Base-by-base conservation (phyloP, 2,797 vertebrate species). In the Melanotaenia nigrans region DNA sequence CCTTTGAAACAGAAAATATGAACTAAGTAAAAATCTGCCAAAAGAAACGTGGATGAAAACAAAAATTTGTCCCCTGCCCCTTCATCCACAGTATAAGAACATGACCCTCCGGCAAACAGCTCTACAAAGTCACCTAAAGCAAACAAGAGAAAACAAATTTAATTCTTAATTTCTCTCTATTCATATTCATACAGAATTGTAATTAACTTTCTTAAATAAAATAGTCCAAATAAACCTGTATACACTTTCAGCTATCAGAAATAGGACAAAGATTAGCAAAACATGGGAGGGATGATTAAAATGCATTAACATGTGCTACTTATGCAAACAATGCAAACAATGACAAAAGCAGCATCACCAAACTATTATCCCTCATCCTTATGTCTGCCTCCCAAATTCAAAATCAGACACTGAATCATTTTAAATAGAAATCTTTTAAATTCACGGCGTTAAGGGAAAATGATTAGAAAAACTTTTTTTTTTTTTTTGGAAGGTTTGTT, bases 171-270 rank as follows among this genome's bases (percentile, higher is more conserved):
- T 86, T 79, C 79, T 45, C 65, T 88, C 79, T 84, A 91, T 88
- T 86, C 62, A 80, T 88, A 87, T 86, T 86, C 82, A 91, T 89
- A 90, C 84, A 81, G 85, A 86, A 89, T 80, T 87, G 78, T 69
- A 87, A 65, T 78, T 83, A 35, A 82, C 70, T 71, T 76, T 85
- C 68, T 78, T 87, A 93, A 93, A 68, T 93, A 93, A 90, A 89
- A 85, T 53, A 82, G 78, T 82, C 83, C 66, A 87, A 86, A 88
- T 83, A 77, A 83, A 84, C 65, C 33, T 68, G 81, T 74, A 85
- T 85, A 89, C 81, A 92, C 61, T 28, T 60, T 82, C 70, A 79
- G 56, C 84, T 83, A 89, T 86, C 69, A 63, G 86, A 90, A 87
- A 88, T 67, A 73, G 82, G 88, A 89, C 71, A 35, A 73, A 84